Evolutionary conservation across 1,140 invertebrate species (phyloP), one percentile per base, ranked within the genome.

Genomic region (Helicoverpa zea): DNA sequence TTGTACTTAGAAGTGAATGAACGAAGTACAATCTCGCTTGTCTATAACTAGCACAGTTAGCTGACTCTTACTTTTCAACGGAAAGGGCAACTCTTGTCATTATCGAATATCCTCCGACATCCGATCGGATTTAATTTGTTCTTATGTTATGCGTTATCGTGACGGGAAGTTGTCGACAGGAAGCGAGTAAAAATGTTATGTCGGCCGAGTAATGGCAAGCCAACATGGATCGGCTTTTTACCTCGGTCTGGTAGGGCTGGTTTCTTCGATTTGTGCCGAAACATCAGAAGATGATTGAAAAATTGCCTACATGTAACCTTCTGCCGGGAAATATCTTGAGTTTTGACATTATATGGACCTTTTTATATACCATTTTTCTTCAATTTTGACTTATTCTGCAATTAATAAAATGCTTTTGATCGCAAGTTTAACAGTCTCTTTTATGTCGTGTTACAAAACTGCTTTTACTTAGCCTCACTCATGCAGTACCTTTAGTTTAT

Each of bases 51-150:
- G 49, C 30, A 64, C 49, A 76, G 43, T 63, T 63, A 68, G 18
- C 23, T 51, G 51, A 70, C 61, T 79, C 64, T 66, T 61, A 74
- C 82, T 83, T 81, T 81, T 66, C 49, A 82, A 80, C 83, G 85
- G 85, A 87, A 85, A 85, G 81, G 77, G 79, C 79, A 79, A 78
- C 75, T 70, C 18, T 59, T 82, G 84, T 84, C 81, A 83, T 87
- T 85, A 86, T 79, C 82, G 76, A 81, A 85, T 82, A 81, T 83
- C 81, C 81, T 83, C 84, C 51, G 63, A 85, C 82, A 81, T 86
- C 82, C 81, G 83, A 84, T 86, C 85, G 79, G 75, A 79, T 81
- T 86, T 82, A 86, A 82, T 86, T 80, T 80, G 82, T 82, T 87
- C 80, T 85, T 83, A 78, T 83, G 80, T 83, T 81, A 82, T 82